Percentiles rank a stretch among this genome's conserved stretches.
phyloP scores from a whole-genome alignment of 2,888 invertebrate species.

The Agelastica alni region DNA sequence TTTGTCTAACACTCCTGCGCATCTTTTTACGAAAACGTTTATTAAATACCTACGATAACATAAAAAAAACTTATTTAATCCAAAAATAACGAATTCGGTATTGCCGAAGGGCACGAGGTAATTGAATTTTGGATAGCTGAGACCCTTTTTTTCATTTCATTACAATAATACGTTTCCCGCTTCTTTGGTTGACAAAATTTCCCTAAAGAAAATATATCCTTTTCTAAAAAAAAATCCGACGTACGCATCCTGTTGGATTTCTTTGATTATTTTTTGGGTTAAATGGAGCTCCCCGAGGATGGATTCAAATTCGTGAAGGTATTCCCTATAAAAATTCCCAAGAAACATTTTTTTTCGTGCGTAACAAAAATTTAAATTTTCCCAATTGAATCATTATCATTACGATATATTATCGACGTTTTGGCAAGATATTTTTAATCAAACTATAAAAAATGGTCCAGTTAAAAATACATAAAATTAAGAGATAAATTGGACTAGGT shows the following conservation, averaged over 20 bases:
- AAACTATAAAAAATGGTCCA: too few relatives aligned
- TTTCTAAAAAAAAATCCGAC: conserved; percentile 3
- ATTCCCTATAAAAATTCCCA: too few relatives aligned
- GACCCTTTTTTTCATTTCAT: conserved; percentile 24
- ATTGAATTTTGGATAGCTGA: conserved; percentile 15
- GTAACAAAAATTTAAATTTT: too few relatives aligned
- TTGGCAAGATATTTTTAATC: too few relatives aligned
- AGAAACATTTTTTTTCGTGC: too few relatives aligned
- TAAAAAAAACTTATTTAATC: conserved; percentile 21
- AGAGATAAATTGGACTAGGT: too few relatives aligned
- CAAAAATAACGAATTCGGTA: conserved; percentile 18
- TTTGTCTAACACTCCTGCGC: too few relatives aligned
- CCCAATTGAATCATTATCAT: too few relatives aligned
- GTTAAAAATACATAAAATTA: too few relatives aligned
- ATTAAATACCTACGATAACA: background rate
- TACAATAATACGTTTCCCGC: conserved; percentile 18
- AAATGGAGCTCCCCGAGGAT: conserved; percentile 13
- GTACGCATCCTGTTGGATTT: conserved; percentile 14
- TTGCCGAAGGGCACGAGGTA: conserved; percentile 14
- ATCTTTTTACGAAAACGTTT: background rate
- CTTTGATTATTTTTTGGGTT: conserved; percentile 17
- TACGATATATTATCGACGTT: too few relatives aligned
- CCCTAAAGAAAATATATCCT: conserved; percentile 17
- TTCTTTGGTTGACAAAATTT: conserved; percentile 17
- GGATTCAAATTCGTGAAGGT: background rate